phyloP scores from a whole-genome alignment of 2,797 vertebrate species.

The Ptychobarbus kaznakovi region DNA sequence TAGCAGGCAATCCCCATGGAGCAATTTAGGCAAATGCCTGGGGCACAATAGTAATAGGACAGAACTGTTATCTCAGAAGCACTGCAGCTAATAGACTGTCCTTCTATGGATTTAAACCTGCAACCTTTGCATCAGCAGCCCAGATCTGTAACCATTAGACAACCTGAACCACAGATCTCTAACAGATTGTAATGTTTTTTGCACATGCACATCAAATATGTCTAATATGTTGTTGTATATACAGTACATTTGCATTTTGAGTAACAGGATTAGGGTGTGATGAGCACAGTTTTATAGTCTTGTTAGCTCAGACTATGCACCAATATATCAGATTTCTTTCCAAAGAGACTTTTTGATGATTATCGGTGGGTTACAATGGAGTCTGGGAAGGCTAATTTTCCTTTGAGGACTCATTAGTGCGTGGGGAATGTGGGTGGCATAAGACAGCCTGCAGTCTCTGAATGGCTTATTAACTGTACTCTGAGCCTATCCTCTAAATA shows the following conservation, averaged over 20 bases:
- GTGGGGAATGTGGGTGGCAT: constrained; percentile 14
- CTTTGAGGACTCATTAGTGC: constrained; percentile 41
- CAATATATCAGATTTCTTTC: constrained; percentile 12
- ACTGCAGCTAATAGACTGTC: constrained; percentile 7
- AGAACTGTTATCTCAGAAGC: constrained; percentile 27
- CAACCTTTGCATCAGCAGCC: constrained; percentile 25
- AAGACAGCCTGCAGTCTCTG: constrained; percentile 21
- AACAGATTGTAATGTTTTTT: background rate
- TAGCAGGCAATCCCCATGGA: constrained; percentile 19
- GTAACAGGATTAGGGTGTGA: background rate
- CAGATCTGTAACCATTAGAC: constrained; percentile 13
- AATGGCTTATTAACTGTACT: constrained; percentile 42
- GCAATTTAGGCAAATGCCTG: constrained; percentile 19
- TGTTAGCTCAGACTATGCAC: background rate
- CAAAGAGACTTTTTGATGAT: constrained; percentile 36
- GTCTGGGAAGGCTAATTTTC: constrained; percentile 17
- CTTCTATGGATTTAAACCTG: constrained; percentile 7
- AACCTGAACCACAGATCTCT: background rate
- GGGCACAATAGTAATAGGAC: constrained; percentile 17
- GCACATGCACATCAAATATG: background rate
- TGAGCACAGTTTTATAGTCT: background rate
- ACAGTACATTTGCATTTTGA: background rate
- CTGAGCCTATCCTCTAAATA: constrained; percentile 2
- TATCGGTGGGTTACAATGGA: constrained; percentile 12
- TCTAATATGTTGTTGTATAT: background rate